Conservation (phyloP, 2,888 invertebrate species). For the Leptopilina syphax region DNA sequence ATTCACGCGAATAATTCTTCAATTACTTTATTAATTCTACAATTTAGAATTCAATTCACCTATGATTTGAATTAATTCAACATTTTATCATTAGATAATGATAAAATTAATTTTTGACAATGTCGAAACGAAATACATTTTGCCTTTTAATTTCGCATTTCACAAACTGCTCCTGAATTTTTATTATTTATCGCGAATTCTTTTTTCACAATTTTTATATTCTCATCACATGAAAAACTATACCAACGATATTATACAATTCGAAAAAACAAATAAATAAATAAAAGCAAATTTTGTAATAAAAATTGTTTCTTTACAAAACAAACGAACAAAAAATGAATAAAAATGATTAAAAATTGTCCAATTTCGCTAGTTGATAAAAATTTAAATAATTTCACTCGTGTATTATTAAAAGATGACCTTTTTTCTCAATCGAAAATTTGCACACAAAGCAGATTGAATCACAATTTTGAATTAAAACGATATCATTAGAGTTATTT, state of each 20-base stretch:
- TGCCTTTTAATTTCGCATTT: neutral
- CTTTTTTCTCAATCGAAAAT: constrained; percentile 22
- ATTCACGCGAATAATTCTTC: neutral
- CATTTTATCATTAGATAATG: too few relatives aligned
- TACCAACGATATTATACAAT: too few relatives aligned
- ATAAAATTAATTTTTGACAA: constrained; percentile 17
- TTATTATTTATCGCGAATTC: too few relatives aligned
- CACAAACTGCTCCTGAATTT: too few relatives aligned
- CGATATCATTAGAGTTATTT: neutral
- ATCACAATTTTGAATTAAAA: neutral
- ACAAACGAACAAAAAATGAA: too few relatives aligned
- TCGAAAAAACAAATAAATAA: too few relatives aligned
- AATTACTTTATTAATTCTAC: neutral
- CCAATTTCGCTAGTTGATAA: constrained; percentile 4
- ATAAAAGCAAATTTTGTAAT: too few relatives aligned
- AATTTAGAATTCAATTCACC: constrained; percentile 14
- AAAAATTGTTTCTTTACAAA: too few relatives aligned
- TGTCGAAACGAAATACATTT: neutral
- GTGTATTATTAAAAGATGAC: constrained; percentile 1
- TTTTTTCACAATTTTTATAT: too few relatives aligned
- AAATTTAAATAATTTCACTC: constrained; percentile 19
- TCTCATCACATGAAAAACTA: too few relatives aligned
- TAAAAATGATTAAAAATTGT: neutral
- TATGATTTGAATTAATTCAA: neutral
- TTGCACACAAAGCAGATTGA: constrained; percentile 38